phyloP scores from a whole-genome alignment of 2,113 vertebrate species.

The Melanostigma gelatinosum region DNA sequence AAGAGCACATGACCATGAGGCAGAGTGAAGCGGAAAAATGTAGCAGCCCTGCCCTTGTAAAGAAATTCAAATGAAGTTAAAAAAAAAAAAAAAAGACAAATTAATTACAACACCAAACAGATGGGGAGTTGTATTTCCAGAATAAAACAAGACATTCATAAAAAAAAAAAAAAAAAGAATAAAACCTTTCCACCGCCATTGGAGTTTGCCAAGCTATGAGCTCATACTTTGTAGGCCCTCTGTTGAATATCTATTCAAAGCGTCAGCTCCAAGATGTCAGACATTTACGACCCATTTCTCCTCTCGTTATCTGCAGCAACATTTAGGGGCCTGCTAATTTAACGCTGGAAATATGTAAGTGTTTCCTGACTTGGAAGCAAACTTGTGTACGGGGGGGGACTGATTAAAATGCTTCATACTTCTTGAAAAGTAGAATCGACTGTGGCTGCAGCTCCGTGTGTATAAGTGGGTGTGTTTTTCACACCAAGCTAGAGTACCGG shows the following conservation, averaged over 20 bases:
- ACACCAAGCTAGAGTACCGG: not conserved
- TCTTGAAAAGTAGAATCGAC: not conserved
- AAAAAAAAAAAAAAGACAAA: slow-evolving; percentile 52
- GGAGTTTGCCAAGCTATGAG: slow-evolving; percentile 72
- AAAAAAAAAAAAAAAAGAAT: slow-evolving; percentile 19
- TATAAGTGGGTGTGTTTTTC: slow-evolving; percentile 2
- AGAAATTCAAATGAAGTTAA: slow-evolving; percentile 42
- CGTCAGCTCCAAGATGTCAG: slow-evolving; percentile 70
- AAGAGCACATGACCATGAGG: slow-evolving; percentile 69
- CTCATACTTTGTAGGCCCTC: slow-evolving; percentile 73
- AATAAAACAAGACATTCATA: slow-evolving; percentile 68
- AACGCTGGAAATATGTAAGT: slow-evolving; percentile 61
- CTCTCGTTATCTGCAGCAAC: slow-evolving; percentile 74
- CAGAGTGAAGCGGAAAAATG: slow-evolving; percentile 62
- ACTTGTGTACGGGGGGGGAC: slow-evolving; percentile 12
- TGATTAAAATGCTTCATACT: slow-evolving; percentile 39
- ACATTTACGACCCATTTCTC: slow-evolving; percentile 74
- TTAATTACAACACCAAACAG: slow-evolving; percentile 77
- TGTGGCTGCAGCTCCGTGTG: slow-evolving; percentile 12
- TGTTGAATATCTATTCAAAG: slow-evolving; percentile 79
- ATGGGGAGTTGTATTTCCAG: slow-evolving; percentile 76
- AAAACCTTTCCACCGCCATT: slow-evolving; percentile 16
- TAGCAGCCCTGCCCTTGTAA: slow-evolving; percentile 63
- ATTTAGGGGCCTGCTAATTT: slow-evolving; percentile 68
- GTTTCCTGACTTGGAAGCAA: slow-evolving; percentile 51